Evolutionary conservation across 2,797 vertebrate species (phyloP).

Genomic region (Dendrocincla fuliginosa): DNA sequence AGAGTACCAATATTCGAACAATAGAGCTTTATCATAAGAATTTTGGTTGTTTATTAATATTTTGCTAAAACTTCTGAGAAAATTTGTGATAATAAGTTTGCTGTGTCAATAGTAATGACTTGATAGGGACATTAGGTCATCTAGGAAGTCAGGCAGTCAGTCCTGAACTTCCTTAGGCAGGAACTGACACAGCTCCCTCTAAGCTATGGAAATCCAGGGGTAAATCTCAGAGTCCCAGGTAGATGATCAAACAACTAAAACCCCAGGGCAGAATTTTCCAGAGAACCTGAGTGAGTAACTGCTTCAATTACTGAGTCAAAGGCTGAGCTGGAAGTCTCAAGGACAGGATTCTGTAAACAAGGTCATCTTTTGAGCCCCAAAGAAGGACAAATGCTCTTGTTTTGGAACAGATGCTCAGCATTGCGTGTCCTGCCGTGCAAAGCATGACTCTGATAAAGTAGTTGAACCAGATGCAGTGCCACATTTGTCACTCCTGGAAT

Average conservation of each 20-base stretch:
- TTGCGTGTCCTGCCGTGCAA: background rate
- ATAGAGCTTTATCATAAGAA: background rate
- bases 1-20: background rate
- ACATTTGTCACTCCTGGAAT: background rate
- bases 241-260: background rate
- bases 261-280: background rate
- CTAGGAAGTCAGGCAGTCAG: background rate
- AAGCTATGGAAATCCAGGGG: background rate
- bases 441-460: background rate
- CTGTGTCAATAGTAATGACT: background rate
- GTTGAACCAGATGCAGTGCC: background rate
- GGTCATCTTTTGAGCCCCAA: background rate
- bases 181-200: background rate
- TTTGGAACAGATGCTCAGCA: background rate
- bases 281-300: background rate
- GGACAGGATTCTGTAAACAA: background rate
- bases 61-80: background rate
- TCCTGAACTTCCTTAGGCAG: background rate
- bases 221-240: background rate
- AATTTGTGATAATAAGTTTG: background rate
- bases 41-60: background rate
- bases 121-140: background rate
- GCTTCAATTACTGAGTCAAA: background rate
- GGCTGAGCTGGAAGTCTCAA: background rate
- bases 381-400: background rate